Evolutionary conservation across 2,797 vertebrate species (phyloP), one percentile per base, ranked within the genome.

Genomic region (Anisognathus igniventris): DNA sequence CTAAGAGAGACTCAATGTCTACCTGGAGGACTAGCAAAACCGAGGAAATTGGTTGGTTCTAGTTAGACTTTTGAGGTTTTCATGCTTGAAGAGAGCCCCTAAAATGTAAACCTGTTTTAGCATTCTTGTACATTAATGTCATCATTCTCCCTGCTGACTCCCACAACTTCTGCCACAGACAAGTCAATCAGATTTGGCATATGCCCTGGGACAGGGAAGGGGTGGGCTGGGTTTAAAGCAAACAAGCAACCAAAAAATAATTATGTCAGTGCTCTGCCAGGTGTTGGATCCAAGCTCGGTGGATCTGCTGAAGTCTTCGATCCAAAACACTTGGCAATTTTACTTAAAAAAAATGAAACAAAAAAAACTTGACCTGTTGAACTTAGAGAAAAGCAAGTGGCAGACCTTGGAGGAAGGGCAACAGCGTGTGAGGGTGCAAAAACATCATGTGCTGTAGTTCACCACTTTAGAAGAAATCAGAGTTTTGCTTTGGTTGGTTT

Each of bases 151-250:
- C 84, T 57, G 95, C 58, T 73, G 88, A 92, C 56, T 94, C 91
- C 95, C 90, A 95, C 90, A 88, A 76, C 80, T 92, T 78, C 88
- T 82, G 95, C 92, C 95, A 79, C 57, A 61, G 82, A 67, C 74
- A 96, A 94, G 88, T 96, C 96, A 94, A 91, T 93, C 88, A 96
- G 92, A 97, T 93, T 97, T 97, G 92, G 90, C 97, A 97, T 95
- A 88, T 95, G 87, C 90, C 40, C 78, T 88, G 90, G 95, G 87
- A 84, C 40, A 76, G 9, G 18, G 88, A 71, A 95, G 5, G 54
- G 92, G 88, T 96, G 67, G 86, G 37, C 92, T 94, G 82, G 54
- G 80, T 93, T 93, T 64, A 80, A 79, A 96, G 65, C 77, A 91
- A 74, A 86, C 42, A 94, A 94, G 66, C 33, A 89, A 96, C 92